These are phyloP conservation scores for Sebastes cheni DNA, from an alignment of 2,797 vertebrate genomes.

Conservation along the genomic window DNA sequence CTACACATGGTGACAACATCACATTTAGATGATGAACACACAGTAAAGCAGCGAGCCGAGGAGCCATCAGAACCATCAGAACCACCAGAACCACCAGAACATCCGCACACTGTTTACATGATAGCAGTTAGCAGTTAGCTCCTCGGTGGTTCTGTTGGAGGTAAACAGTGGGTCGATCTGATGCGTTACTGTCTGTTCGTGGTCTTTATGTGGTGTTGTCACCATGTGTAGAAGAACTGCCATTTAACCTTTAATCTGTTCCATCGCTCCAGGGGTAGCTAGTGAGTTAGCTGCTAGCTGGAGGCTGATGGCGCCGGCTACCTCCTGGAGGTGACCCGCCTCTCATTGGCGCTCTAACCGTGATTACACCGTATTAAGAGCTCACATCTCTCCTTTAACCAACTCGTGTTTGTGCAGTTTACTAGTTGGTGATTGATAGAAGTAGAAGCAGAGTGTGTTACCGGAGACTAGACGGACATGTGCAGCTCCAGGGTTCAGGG, in stretches of 20 bases:
- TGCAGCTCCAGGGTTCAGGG: conserved; percentile 12
- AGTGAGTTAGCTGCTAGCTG: conserved; percentile 50
- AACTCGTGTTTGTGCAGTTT: rapidly evolving
- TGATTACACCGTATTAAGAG: rapidly evolving
- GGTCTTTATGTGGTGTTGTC: no score
- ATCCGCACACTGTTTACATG: no score
- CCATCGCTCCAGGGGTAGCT: conserved; percentile 23
- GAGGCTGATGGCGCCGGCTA: conserved; percentile 59
- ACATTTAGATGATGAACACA: no score
- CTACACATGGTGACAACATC: no score
- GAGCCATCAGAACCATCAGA: no score
- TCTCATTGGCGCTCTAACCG: conserved; percentile 39
- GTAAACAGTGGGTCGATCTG: no score
- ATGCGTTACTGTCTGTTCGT: no score
- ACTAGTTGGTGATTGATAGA: rapidly evolving
- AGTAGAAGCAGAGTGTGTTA: neutral
- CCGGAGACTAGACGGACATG: conserved; percentile 11
- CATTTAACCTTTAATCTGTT: neutral
- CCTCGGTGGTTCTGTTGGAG: no score
- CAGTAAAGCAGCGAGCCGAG: no score
- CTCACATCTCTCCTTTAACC: rapidly evolving
- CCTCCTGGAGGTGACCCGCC: conserved; percentile 52
- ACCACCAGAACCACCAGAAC: no score
- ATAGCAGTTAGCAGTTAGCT: no score
- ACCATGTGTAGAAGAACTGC: no score